Evolutionary conservation across 2,113 vertebrate genomes (phyloP).

Genomic region (Mesitornis unicolor): DNA sequence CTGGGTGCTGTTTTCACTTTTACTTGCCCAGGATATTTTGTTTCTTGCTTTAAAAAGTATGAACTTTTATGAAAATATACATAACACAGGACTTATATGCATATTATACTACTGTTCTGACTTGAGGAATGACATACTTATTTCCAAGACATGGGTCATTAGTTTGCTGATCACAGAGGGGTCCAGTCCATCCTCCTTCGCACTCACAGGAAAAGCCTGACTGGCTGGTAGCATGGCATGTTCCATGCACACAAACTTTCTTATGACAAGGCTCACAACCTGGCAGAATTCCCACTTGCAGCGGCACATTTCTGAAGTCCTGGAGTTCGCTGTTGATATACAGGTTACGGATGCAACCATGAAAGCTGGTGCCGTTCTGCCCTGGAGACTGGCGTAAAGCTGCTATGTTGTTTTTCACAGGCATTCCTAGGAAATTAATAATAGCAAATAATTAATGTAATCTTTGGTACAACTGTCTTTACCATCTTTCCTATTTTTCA

Average conservation of each 20-base stretch:
- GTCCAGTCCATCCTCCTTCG: conserved; percentile 90
- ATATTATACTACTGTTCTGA: neutral
- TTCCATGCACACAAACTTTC: conserved; percentile 87
- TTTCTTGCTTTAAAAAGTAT: neutral
- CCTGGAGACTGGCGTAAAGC: conserved; percentile 86
- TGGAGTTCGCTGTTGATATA: conserved; percentile 95
- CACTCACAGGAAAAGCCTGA: conserved; percentile 92
- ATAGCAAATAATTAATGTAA: neutral
- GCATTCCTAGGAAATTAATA: conserved; percentile 82
- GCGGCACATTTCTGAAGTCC: conserved; percentile 86
- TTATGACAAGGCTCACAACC: conserved; percentile 94
- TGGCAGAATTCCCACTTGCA: conserved; percentile 88
- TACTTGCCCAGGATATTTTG: neutral
- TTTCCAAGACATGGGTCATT: conserved; percentile 94
- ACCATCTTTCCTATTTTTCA: neutral
- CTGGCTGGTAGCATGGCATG: conserved; percentile 86
- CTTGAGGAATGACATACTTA: conserved; percentile 82
- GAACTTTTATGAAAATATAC: neutral
- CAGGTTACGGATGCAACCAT: conserved; percentile 91
- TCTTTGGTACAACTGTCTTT: neutral
- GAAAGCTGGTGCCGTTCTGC: conserved; percentile 91
- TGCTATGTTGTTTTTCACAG: conserved; percentile 82
- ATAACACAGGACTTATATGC: neutral
- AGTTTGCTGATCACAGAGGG: conserved; percentile 88
- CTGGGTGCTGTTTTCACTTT: neutral